Percentiles rank a stretch among this genome's conserved stretches.
Conservation (phyloP, 2,888 invertebrate genomes). For the Acronicta psi region DNA sequence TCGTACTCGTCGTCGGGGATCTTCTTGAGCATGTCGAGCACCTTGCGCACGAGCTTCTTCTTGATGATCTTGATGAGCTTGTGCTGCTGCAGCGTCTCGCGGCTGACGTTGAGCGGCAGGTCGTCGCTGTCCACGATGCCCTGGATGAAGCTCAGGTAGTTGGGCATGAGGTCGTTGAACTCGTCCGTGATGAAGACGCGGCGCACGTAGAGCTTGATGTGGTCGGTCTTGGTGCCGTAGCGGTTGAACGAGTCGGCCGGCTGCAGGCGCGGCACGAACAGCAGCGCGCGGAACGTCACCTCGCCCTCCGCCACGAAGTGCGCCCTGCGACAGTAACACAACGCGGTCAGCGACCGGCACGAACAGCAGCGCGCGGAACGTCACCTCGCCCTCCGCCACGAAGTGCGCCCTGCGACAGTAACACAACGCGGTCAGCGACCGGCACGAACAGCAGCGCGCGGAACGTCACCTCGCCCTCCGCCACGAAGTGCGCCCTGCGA, state of each 20-base stretch:
- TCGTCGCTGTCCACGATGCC: slow-evolving; percentile 99
- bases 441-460: not conserved
- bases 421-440: too few relatives aligned
- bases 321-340: slow-evolving; percentile 84
- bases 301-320: slow-evolving; percentile 99
- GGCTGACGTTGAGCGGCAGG: slow-evolving; percentile 98
- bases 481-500: slow-evolving; percentile 50
- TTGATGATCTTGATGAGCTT: slow-evolving; percentile 99
- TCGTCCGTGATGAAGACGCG: slow-evolving; percentile 99
- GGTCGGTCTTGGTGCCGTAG: slow-evolving; percentile 98
- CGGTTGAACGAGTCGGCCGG: slow-evolving; percentile 98
- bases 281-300: slow-evolving; percentile 98
- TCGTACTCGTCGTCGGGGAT: slow-evolving; percentile 96
- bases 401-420: slow-evolving; percentile 3
- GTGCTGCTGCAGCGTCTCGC: slow-evolving; percentile 99
- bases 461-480: slow-evolving; percentile 50
- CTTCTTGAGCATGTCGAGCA: slow-evolving; percentile 99
- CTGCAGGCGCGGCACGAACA: slow-evolving; percentile 97
- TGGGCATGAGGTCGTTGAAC: slow-evolving; percentile 99
- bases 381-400: not conserved
- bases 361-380: not conserved
- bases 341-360: too few relatives aligned
- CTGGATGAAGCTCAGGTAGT: slow-evolving; percentile 97
- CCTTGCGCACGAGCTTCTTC: slow-evolving; percentile 99
- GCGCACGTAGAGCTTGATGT: slow-evolving; percentile 98